Evolutionary conservation across 1,140 invertebrate genomes (phyloP).

Genomic region (Zaprionus ornatus): DNA sequence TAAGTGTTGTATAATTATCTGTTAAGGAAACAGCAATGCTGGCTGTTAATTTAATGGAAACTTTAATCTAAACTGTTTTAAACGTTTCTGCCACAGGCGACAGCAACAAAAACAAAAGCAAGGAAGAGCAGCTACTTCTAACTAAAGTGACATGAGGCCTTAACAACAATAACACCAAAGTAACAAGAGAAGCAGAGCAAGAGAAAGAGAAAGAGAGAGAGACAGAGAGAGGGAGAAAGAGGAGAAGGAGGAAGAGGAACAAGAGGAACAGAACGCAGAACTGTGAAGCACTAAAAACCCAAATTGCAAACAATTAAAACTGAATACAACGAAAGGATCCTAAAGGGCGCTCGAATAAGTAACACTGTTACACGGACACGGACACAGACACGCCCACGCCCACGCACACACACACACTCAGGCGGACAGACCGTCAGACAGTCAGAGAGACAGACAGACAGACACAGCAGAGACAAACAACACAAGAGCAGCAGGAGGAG

Average conservation of each 20-base stretch:
- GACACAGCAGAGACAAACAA: constrained; percentile 16
- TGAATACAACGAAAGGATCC: constrained; percentile 53
- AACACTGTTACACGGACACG: constrained; percentile 18
- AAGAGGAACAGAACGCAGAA: constrained; percentile 21
- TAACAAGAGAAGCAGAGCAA: constrained; percentile 19
- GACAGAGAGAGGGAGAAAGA: constrained; percentile 9
- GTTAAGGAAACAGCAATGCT: constrained; percentile 23
- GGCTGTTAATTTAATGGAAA: constrained; percentile 64
- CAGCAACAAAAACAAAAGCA: constrained; percentile 36
- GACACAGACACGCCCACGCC: constrained; percentile 9
- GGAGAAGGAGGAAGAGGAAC: constrained; percentile 13
- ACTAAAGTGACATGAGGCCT: constrained; percentile 80
- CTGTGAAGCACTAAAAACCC: constrained; percentile 67
- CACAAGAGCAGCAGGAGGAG: not conserved
- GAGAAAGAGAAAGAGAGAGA: constrained; percentile 9
- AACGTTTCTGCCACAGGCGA: constrained; percentile 53
- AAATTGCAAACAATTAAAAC: constrained; percentile 78
- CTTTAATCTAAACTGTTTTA: constrained; percentile 61
- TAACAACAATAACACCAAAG: constrained; percentile 62
- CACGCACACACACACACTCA: not conserved
- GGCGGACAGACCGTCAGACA: not conserved
- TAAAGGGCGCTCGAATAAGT: constrained; percentile 34
- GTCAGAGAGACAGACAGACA: not conserved
- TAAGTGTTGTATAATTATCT: constrained; percentile 37
- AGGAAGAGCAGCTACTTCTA: constrained; percentile 61